Percentiles rank a stretch among this genome's conserved stretches.
Conservation (phyloP, 30 jellyfish, hydroid and myxozoan genomes). For the Turritopsis rubra region DNA sequence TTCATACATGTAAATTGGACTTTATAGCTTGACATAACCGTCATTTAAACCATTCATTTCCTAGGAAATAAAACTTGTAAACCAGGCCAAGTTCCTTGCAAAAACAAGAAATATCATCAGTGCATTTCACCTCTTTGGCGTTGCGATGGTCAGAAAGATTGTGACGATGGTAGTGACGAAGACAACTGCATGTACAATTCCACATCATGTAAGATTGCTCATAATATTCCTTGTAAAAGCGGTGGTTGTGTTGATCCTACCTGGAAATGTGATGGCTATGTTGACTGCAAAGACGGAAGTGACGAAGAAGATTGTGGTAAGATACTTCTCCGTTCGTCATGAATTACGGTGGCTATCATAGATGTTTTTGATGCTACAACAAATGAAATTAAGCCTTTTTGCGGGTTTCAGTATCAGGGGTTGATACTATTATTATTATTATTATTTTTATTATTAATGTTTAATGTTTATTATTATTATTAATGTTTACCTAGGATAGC, state of each 20-base stretch:
- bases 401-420: too few relatives aligned
- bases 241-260: slow-evolving; percentile 54
- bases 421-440: too few relatives aligned
- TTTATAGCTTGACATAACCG: too few relatives aligned
- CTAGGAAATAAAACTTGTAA: slow-evolving; percentile 1
- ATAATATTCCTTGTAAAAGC: slow-evolving; percentile 10
- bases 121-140: slow-evolving; percentile 35
- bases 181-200: not conserved
- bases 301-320: slow-evolving; percentile 61
- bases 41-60: not conserved
- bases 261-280: slow-evolving; percentile 69
- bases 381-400: not conserved
- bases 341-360: too few relatives aligned
- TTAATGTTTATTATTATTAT: too few relatives aligned
- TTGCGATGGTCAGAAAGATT: slow-evolving; percentile 36
- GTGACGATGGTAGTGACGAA: slow-evolving; percentile 47
- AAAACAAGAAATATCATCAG: slow-evolving; percentile 8
- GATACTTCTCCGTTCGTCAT: slow-evolving; percentile 1
- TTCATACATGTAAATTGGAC: too few relatives aligned
- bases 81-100: slow-evolving; percentile 36
- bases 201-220: not conserved
- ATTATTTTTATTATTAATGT: too few relatives aligned
- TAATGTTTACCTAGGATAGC: too few relatives aligned
- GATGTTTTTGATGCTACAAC: not conserved
- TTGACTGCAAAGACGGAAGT: slow-evolving; percentile 86